Conservation (phyloP, 2,113 vertebrate species). For the Delphinus delphis region DNA sequence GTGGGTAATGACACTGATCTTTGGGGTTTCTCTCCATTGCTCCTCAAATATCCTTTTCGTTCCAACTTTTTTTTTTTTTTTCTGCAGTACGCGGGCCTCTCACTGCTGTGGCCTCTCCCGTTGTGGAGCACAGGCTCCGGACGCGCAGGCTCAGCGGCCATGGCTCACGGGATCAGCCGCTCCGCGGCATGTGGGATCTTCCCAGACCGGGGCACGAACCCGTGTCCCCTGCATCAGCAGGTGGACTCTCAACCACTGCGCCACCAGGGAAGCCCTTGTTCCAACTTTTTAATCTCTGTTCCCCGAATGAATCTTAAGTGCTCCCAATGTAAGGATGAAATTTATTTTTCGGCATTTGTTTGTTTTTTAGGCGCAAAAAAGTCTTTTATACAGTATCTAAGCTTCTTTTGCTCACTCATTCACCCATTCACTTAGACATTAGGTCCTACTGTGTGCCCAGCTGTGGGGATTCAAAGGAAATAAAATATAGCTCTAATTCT, state of each 20-base stretch:
- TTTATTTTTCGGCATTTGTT: background rate
- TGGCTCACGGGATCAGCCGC: too few species aligned
- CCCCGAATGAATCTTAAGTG: background rate
- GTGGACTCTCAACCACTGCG: too few species aligned
- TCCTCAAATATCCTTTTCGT: background rate
- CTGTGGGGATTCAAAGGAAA: background rate
- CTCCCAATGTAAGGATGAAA: background rate
- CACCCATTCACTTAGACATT: background rate
- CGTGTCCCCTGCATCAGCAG: too few species aligned
- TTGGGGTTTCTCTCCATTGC: background rate
- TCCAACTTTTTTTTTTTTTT: too few species aligned
- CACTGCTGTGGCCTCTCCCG: too few species aligned
- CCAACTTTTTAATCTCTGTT: background rate
- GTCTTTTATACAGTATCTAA: background rate
- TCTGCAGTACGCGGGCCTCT: too few species aligned
- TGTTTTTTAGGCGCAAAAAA: background rate
- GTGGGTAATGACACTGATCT: fast-evolving
- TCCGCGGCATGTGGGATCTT: too few species aligned
- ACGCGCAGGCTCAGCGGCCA: too few species aligned
- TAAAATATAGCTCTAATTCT: background rate
- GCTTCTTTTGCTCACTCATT: background rate
- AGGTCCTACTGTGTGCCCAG: background rate
- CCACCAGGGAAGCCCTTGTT: too few species aligned
- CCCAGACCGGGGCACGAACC: fast-evolving
- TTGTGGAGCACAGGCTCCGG: too few species aligned